Evolutionary conservation across 2,888 invertebrate species (phyloP).

Genomic region (Caenorhabditis imperialis): DNA sequence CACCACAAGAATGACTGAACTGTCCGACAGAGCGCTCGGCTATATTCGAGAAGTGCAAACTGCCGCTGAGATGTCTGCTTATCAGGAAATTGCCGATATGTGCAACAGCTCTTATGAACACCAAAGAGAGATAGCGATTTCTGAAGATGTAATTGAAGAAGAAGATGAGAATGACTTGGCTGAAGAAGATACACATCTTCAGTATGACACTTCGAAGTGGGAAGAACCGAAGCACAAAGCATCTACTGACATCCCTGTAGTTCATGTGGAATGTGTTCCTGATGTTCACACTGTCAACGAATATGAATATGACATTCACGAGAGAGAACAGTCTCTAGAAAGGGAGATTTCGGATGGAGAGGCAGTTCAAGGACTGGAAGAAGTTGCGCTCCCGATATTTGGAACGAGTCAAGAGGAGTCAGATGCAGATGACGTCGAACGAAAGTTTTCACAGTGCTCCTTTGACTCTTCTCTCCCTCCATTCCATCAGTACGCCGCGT

Average conservation of each 20-base stretch:
- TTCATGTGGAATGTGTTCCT: no score
- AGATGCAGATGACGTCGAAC: conserved; percentile 4
- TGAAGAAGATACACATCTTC: neutral
- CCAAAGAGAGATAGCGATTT: neutral
- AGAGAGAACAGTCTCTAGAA: no score
- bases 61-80: neutral
- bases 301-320: no score
- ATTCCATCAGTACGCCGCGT: conserved; percentile 36
- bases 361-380: no score
- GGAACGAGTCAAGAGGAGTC: neutral
- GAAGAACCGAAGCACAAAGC: neutral
- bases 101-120: conserved; percentile 6
- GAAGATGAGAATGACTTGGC: conserved; percentile 20
- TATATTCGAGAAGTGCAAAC: neutral
- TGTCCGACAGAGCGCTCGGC: neutral
- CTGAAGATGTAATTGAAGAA: conserved; percentile 22
- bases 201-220: neutral
- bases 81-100: neutral
- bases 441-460: conserved; percentile 5
- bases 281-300: no score
- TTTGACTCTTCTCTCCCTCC: conserved; percentile 37
- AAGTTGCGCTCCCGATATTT: no score
- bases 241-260: no score
- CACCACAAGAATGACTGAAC: no score
- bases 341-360: no score